Percentiles rank a stretch among this genome's conserved stretches.
Evolutionary conservation across 2,113 vertebrate species (phyloP).

Genomic region (Lates calcarifer): DNA sequence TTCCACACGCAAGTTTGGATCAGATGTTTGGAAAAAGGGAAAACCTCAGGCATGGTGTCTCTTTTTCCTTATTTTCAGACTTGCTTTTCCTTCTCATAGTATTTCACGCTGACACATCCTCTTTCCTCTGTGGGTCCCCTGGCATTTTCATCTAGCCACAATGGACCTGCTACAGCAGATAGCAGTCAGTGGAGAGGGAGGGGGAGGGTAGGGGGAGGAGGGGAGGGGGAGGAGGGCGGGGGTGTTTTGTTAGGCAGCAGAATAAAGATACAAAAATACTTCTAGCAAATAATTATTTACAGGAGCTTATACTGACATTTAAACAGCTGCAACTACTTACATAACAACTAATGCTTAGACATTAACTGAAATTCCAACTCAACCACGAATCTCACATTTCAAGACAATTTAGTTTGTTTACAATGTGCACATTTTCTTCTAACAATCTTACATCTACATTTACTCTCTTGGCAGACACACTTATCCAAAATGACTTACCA

Average conservation of each 20-base stretch:
- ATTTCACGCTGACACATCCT: conserved; percentile 56
- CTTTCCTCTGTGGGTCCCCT: conserved; percentile 26
- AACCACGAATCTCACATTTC: too few relatives aligned
- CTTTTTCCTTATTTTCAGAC: conserved; percentile 44
- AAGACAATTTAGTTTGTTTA: not conserved
- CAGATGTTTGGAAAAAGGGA: conserved; percentile 25
- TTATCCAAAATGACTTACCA: too few relatives aligned
- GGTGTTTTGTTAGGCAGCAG: not conserved
- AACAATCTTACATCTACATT: too few relatives aligned
- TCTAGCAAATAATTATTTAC: conserved; percentile 2
- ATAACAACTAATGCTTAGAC: not conserved
- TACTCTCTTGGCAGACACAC: too few relatives aligned
- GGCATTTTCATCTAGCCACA: conserved; percentile 37
- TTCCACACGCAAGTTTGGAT: conserved; percentile 54
- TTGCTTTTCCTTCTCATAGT: conserved; percentile 33
- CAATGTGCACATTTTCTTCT: not conserved
- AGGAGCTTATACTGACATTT: conserved; percentile 6
- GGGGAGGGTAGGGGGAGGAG: too few relatives aligned
- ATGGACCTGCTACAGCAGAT: not conserved
- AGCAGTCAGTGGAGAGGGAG: not conserved
- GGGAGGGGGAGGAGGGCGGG: too few relatives aligned
- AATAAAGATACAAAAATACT: not conserved
- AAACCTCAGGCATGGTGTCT: conserved; percentile 19
- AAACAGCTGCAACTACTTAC: not conserved
- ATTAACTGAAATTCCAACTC: not conserved